Base-by-base conservation (phyloP, 1,140 invertebrate genomes). In the Atopsyche davidsoni region DNA sequence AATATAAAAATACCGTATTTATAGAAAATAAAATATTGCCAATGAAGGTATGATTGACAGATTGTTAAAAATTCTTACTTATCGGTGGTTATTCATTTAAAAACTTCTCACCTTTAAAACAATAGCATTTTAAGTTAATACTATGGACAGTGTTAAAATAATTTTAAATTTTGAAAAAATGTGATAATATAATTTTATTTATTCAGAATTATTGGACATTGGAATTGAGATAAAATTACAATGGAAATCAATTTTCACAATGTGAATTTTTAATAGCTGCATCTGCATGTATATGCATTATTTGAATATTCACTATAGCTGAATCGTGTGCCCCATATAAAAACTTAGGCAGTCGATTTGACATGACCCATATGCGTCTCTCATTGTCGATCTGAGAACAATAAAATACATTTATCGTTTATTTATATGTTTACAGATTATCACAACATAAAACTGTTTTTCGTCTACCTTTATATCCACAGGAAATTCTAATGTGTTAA, bases 321-420 rank as follows among this genome's bases (percentile, higher is more conserved):
- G 62, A 60, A 61, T 80, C 69, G 44, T 81, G 71, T 21, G 62
- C 57, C 25, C 70, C 70, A 62, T 79, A 78, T 6, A 81, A 63
- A 58, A 81, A 82, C 9, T 69, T 68, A 0, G 80, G 79, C 62
- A 85, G 72, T 58, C 78, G 76, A 55, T 85, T 78, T 3, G 81
- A 80, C 3, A 86, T 62, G 13, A 81, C 76, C 72, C 80, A 85
- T 6, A 86, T 53, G 46, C 77, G 78, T 28, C 72, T 68, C 24
- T 79, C 69, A 0, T 43, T 46, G 53, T 81, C 80, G 41, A 79
- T 57, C 61, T 70, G 43, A n/a, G 46, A 67, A 59, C 21, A 52
- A 44, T 35, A 39, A 23, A 16, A 42, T 22, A 22, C 17, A 25
- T 25, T 14, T 42, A 42, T 42, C 4, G 16, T n/a, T 38, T 38